Base-by-base conservation (phyloP, 2,797 vertebrate species). In the Masticophis lateralis region DNA sequence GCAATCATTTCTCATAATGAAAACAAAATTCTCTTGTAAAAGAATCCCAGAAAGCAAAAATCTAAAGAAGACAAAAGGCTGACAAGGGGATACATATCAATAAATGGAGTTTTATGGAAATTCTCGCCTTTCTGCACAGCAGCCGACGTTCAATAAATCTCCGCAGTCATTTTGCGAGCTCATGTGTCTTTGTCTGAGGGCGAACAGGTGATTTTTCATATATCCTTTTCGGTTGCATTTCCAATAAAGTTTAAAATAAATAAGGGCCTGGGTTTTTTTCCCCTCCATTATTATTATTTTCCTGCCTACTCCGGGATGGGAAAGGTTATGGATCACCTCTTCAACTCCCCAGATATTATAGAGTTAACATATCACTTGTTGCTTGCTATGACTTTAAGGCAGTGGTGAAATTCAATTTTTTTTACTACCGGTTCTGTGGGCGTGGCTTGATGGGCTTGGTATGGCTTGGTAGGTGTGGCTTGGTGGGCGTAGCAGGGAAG, bases 71-170 rank as follows among this genome's bases (percentile, higher is more conserved):
- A 92, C 92, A 92, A 92, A 92, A 94, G 37, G 79, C 90, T 90
- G 79, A 66, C 94, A 56, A 56, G 91, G 79, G 86, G 94, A 93
- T 0, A 13, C 8, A 47, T 69, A 86, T 94, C 92, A 53, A 86
- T 89, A 89, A 95, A 89, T 43, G 16, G 66, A 74, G 32, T 61
- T 94, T 91, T 61, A 87, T 74, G 56, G 92, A 94, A 95, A 96
- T 61, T 55, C 9, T 0, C 13, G 28, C 18, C 59, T 90, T 90
- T 90, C 91, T 53, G 66, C 90, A 51, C 16, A 53, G 79, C n/a
- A 28, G 11, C 66, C n/a, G 61, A 37, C 5, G 43, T 92, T 90
- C 4, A 0, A 47, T 94, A 93, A 87, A 94, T 92, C 91, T 94
- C 1, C 0, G 20, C 16, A 5, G 55, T 22, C 90, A 13, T 63